Conservation (phyloP, 2,888 invertebrate species). For the Byasa hedistus region DNA sequence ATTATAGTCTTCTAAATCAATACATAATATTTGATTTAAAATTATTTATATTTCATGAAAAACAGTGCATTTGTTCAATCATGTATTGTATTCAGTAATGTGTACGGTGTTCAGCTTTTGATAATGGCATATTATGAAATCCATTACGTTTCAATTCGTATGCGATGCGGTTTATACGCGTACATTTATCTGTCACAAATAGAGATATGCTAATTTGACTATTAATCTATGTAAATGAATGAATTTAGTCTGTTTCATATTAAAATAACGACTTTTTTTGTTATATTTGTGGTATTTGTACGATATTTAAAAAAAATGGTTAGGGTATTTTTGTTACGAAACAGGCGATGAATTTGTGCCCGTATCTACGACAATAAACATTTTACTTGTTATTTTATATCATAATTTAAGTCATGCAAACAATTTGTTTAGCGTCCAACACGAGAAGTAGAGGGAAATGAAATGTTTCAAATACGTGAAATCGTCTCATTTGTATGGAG, state of each 20-base stretch:
- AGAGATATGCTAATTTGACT: slow-evolving; percentile 5
- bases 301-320: too few relatives aligned
- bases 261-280: too few relatives aligned
- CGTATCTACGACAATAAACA: too few relatives aligned
- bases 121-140: slow-evolving; percentile 18
- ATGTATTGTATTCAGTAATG: neutral
- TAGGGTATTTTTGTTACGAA: too few relatives aligned
- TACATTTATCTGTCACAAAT: slow-evolving; percentile 8
- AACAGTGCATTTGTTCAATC: neutral
- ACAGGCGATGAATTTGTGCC: too few relatives aligned
- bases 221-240: neutral
- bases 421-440: neutral
- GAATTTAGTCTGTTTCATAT: neutral
- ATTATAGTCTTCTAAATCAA: too few relatives aligned
- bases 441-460: neutral
- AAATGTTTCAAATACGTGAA: neutral
- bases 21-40: neutral
- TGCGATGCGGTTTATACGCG: neutral
- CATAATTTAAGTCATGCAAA: neutral
- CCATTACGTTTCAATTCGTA: slow-evolving; percentile 15
- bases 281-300: too few relatives aligned
- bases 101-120: neutral
- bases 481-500: neutral
- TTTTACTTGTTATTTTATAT: too few relatives aligned
- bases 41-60: neutral